phyloP scores from a whole-genome alignment of 1,140 invertebrate species.

The Carcinoscorpius rotundicauda region DNA sequence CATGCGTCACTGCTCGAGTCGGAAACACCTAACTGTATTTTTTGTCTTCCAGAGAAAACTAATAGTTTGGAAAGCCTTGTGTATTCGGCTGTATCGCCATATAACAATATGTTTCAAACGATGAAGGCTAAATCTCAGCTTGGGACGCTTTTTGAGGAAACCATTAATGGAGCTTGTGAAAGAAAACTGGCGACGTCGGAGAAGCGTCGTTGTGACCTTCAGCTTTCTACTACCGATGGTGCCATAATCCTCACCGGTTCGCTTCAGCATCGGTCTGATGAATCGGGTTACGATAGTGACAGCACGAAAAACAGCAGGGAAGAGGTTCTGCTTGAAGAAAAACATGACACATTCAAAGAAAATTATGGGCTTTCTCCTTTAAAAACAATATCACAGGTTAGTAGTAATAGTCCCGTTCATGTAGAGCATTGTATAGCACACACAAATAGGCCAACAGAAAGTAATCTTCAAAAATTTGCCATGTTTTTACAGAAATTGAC shows the following conservation, averaged over 20 bases:
- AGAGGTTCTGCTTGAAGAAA: slow-evolving; percentile 22
- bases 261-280: slow-evolving; percentile 46
- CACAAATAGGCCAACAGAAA: too few species aligned
- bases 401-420: too few species aligned
- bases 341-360: too few species aligned
- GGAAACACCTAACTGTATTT: too few species aligned
- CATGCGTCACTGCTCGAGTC: too few species aligned
- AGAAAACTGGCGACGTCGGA: slow-evolving; percentile 8
- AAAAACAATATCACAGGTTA: too few species aligned
- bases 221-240: slow-evolving; percentile 4
- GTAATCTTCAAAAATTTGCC: too few species aligned
- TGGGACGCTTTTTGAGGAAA: slow-evolving; percentile 17
- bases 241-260: slow-evolving; percentile 16
- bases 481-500: too few species aligned
- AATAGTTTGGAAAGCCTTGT: slow-evolving; percentile 5
- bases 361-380: too few species aligned
- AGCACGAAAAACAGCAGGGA: slow-evolving; percentile 46
- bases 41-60: background rate
- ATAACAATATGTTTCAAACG: slow-evolving; percentile 2
- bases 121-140: slow-evolving; percentile 13
- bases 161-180: background rate
- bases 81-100: slow-evolving; percentile 1
- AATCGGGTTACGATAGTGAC: slow-evolving; percentile 69
- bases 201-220: slow-evolving; percentile 11
- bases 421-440: too few species aligned